Evolutionary conservation across 2,888 invertebrate species (phyloP).

Genomic region (Pandemis cinnamomeana): DNA sequence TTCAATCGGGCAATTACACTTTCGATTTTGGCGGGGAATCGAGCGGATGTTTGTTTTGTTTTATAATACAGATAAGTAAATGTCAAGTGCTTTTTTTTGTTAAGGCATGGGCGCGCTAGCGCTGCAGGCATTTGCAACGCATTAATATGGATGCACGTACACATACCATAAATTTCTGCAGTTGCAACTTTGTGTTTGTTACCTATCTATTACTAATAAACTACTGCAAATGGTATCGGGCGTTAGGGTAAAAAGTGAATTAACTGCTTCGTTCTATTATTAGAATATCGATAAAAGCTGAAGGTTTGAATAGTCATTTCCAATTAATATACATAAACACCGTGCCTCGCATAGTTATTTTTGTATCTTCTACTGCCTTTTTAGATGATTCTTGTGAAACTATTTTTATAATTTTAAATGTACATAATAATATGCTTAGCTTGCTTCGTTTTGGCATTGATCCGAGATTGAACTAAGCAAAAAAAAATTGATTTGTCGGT

Average conservation of each 20-base stretch:
- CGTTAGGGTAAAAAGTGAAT: constrained; percentile 27
- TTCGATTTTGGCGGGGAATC: constrained; percentile 44
- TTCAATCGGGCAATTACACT: constrained; percentile 49
- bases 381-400: background rate
- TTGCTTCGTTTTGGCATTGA: too few species aligned
- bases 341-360: background rate
- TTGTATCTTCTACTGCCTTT: background rate
- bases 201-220: constrained; percentile 40
- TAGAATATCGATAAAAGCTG: constrained; percentile 26
- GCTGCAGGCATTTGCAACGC: constrained; percentile 30
- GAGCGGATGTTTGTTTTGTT: constrained; percentile 38
- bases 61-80: constrained; percentile 32
- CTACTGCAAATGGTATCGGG: constrained; percentile 31
- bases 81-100: constrained; percentile 35
- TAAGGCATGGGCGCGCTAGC: constrained; percentile 8
- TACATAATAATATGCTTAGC: too few species aligned
- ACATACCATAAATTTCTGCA: constrained; percentile 39
- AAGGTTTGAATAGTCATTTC: constrained; percentile 1
- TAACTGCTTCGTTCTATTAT: constrained; percentile 35
- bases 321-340: background rate
- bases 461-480: too few species aligned
- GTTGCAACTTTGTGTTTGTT: constrained; percentile 33
- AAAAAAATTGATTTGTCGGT: too few species aligned
- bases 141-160: constrained; percentile 35
- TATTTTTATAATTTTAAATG: background rate